Evolutionary conservation across 2,888 invertebrate genomes (phyloP), one percentile per base, ranked within the genome.

Genomic region (Cyaniris semiargus): DNA sequence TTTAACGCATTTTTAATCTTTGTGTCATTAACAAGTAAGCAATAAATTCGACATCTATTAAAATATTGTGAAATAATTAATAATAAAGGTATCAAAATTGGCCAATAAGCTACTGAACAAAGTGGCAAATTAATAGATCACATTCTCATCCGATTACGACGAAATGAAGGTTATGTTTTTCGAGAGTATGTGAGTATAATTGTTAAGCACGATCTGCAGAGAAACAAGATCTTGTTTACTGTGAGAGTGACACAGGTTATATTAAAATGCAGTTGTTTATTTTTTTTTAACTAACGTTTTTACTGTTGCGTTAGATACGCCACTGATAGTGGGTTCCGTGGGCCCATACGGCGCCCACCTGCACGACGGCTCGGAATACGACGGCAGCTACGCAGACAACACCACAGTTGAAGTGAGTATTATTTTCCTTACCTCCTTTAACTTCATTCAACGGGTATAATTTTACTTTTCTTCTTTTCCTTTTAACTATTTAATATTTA

Each of bases 301-400:
- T 53, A 3, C 66, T 60, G 44, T 66, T 21, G 18, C 38, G 85
- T 78, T 82, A 91, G 93, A 90, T 83, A 81, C 83, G 78, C 93
- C 97, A 15, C 86, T 96, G 82, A 95, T 99, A 74, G 97, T 97
- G 31, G 99, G 98, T 0, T 97, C 98, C 0, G 96, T 98, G 79
- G 99, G 99, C 0, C 98, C 99, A 0, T 99, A 97, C 87, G 99
- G 98, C 0, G 98, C 98, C 0, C 96, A 96, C 84, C 94, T 98
- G 58, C 97, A 97, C 85, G 98, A 99, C 88, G 97, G 97, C 15
- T 98, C 98, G 0, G 99, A 99, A 88, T 99, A 99, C 88, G 96
- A 96, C n/a, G 99, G 99, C 23, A 95, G 95, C 79, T 98, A 97
- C 86, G 96, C 96, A 0, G 95, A 96, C 79, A 95, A 92, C 77